Evolutionary conservation across 53 echinoderm and acorn worm genomes (phyloP).

Genomic region (Arbacia lixula): DNA sequence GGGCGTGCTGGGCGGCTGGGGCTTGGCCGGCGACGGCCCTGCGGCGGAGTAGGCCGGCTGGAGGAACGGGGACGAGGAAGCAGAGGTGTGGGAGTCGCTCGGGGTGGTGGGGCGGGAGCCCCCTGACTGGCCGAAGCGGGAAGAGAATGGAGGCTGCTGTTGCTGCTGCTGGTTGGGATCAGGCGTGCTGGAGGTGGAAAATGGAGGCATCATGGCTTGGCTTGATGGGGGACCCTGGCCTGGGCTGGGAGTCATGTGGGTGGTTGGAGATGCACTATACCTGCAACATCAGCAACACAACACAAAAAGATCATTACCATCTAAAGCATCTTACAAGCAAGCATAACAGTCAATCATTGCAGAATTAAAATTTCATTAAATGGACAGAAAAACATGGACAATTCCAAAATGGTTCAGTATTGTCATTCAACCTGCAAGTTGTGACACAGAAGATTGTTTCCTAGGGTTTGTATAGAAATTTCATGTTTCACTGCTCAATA

Average conservation of each 20-base stretch:
- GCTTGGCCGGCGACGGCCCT: constrained; percentile 56
- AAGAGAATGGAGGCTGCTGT: constrained; percentile 39
- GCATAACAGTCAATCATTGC: too few relatives aligned
- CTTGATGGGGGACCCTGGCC: constrained; percentile 52
- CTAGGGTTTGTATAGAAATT: too few relatives aligned
- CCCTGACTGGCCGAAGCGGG: constrained; percentile 40
- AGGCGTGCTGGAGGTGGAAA: constrained; percentile 48
- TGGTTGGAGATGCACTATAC: constrained; percentile 60
- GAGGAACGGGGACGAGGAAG: constrained; percentile 56
- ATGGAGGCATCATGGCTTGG: constrained; percentile 64
- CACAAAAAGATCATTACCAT: too few relatives aligned
- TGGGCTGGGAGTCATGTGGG: constrained; percentile 71
- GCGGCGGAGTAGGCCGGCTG: constrained; percentile 47
- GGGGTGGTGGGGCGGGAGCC: constrained; percentile 83
- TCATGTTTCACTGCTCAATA: too few relatives aligned
- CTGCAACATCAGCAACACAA: background rate
- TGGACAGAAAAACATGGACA: too few relatives aligned
- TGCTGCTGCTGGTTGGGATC: constrained; percentile 1
- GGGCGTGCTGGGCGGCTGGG: constrained; percentile 41
- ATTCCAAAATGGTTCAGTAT: too few relatives aligned
- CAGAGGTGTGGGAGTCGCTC: constrained; percentile 61
- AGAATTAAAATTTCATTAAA: too few relatives aligned
- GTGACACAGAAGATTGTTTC: too few relatives aligned
- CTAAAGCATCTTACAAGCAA: too few relatives aligned
- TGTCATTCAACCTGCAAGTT: too few relatives aligned